Percentiles rank a stretch among this genome's conserved stretches.
Conservation (phyloP, 2,113 vertebrate genomes). For the Halichoerus grypus region DNA sequence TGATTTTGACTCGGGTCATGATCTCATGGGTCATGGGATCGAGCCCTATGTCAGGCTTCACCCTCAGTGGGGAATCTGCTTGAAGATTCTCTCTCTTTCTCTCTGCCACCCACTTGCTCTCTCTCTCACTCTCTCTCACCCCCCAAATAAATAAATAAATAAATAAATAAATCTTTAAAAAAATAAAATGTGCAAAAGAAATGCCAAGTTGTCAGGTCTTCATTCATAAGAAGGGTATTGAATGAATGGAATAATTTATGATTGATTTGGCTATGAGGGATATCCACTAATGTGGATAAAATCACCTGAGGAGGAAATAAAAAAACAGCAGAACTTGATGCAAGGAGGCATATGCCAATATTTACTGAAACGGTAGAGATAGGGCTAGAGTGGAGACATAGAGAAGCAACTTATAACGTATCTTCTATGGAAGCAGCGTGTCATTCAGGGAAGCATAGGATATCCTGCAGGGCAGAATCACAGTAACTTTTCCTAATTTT, state of each 20-base stretch:
- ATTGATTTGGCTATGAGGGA: neutral
- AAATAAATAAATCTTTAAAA: too few species aligned
- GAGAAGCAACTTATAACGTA: neutral
- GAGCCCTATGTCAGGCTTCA: too few species aligned
- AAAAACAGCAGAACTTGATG: neutral
- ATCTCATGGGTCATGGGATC: too few species aligned
- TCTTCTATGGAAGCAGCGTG: neutral
- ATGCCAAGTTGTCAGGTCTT: neutral
- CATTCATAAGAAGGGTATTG: neutral
- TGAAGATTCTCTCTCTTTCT: too few species aligned
- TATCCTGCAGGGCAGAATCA: neutral
- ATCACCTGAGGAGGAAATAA: neutral
- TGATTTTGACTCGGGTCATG: too few species aligned
- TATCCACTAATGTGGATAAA: neutral
- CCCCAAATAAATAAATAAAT: too few species aligned
- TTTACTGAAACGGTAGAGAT: neutral
- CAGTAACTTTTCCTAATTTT: neutral
- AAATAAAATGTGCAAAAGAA: neutral
- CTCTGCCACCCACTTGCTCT: too few species aligned
- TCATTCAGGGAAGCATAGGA: neutral
- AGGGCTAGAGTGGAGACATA: neutral
- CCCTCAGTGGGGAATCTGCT: too few species aligned
- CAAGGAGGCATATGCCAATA: neutral
- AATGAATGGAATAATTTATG: neutral
- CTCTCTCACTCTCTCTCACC: too few species aligned